Evolutionary conservation across 2,888 invertebrate genomes (phyloP).

Genomic region (Epinotia nisella): DNA sequence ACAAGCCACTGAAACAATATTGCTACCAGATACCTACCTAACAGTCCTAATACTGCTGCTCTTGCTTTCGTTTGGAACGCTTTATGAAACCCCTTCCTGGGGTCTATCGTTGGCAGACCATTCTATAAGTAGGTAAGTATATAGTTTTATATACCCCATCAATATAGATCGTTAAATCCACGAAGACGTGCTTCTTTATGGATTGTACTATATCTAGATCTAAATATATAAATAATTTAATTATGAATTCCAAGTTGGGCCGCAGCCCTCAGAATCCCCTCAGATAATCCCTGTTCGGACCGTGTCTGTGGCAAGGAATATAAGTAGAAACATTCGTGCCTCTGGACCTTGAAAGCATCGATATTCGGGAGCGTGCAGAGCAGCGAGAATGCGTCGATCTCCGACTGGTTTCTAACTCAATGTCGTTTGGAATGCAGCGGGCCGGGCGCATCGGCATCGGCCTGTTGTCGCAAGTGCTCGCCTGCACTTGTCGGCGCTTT

Average conservation of each 20-base stretch:
- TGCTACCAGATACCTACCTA: too few species aligned
- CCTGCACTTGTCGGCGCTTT: slow-evolving; percentile 83
- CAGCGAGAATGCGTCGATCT: slow-evolving; percentile 71
- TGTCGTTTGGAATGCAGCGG: slow-evolving; percentile 80
- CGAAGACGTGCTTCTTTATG: too few species aligned
- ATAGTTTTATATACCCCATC: too few species aligned
- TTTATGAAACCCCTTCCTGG: too few species aligned
- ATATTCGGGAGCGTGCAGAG: slow-evolving; percentile 50
- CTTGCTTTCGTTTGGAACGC: too few species aligned
- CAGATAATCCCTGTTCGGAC: background rate
- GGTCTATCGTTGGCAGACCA: too few species aligned
- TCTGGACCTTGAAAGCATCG: slow-evolving; percentile 29
- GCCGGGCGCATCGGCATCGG: slow-evolving; percentile 70
- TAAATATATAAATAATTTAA: background rate
- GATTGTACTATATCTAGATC: background rate
- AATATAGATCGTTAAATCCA: too few species aligned
- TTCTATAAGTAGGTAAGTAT: too few species aligned
- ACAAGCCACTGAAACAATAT: too few species aligned
- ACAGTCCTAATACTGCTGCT: too few species aligned
- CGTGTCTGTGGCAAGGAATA: background rate
- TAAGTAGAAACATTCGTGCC: slow-evolving; percentile 2
- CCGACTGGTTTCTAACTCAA: slow-evolving; percentile 82
- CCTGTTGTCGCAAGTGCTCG: slow-evolving; percentile 82
- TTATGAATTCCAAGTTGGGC: background rate
- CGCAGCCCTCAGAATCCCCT: background rate